phyloP scores from a whole-genome alignment of 30 jellyfish, hydroid and myxozoan genomes.

The Hydractinia echinata region DNA sequence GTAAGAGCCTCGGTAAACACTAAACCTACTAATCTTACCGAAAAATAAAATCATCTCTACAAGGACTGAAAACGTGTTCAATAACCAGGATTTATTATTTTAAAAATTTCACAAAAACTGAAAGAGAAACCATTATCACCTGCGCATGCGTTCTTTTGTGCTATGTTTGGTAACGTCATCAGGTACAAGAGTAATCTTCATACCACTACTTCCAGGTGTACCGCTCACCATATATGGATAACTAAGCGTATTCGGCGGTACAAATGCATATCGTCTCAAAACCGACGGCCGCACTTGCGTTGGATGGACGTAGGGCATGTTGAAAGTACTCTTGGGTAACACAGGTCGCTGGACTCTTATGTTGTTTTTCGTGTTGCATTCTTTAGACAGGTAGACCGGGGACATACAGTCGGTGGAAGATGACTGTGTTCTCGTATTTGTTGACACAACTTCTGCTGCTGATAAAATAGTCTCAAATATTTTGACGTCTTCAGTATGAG shows the following conservation, averaged over 20 bases:
- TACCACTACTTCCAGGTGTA: slow-evolving; percentile 59
- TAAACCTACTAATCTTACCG: too few relatives aligned
- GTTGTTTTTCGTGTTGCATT: too few relatives aligned
- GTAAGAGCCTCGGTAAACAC: too few relatives aligned
- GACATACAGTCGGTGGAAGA: too few relatives aligned
- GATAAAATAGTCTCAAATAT: not conserved
- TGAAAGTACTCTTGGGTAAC: slow-evolving; percentile 4
- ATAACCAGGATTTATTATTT: too few relatives aligned
- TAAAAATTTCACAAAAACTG: too few relatives aligned
- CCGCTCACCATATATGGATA: slow-evolving; percentile 55
- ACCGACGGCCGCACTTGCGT: not conserved
- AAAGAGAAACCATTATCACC: slow-evolving; percentile 32
- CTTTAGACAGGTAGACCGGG: too few relatives aligned
- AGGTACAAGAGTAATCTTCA: slow-evolving; percentile 55
- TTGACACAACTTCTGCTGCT: too few relatives aligned
- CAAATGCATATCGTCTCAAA: not conserved
- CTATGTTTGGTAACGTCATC: slow-evolving; percentile 70
- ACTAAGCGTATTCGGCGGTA: not conserved
- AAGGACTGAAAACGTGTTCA: too few relatives aligned
- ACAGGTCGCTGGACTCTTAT: not conserved
- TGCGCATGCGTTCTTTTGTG: slow-evolving; percentile 71
- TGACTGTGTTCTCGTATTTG: too few relatives aligned
- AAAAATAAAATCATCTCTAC: too few relatives aligned
- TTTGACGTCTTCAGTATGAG: not conserved
- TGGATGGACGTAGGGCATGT: not conserved